A percentile compares a stretch with the other conserved stretches of the same genome.
Conservation (phyloP, 1,140 invertebrate species). For the Lutraria rhynchaena region DNA sequence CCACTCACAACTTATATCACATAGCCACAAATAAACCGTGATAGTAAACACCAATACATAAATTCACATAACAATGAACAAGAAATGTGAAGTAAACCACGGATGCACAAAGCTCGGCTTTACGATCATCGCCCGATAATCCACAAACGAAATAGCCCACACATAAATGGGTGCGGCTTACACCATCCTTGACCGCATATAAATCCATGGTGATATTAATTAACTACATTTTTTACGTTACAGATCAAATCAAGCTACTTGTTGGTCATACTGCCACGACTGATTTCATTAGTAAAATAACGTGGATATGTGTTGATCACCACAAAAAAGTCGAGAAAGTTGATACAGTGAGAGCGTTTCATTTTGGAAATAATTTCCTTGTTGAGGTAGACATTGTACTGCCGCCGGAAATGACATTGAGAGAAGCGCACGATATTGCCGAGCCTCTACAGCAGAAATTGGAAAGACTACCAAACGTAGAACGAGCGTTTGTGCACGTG, state of each 20-base stretch:
- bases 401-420: conserved; percentile 80
- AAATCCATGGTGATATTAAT: too few relatives aligned
- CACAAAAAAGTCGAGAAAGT: conserved; percentile 79
- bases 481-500: conserved; percentile 83
- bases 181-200: too few relatives aligned
- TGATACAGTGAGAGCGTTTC: conserved; percentile 83
- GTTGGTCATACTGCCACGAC: conserved; percentile 79
- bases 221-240: conserved; percentile 10
- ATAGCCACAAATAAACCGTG: too few relatives aligned
- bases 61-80: too few relatives aligned
- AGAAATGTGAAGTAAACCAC: too few relatives aligned
- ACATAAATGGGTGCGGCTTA: too few relatives aligned
- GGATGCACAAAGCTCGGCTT: too few relatives aligned
- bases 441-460: conserved; percentile 82
- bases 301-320: conserved; percentile 81
- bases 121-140: too few relatives aligned
- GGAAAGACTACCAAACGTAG: conserved; percentile 82
- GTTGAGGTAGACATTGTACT: conserved; percentile 82
- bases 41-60: too few relatives aligned
- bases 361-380: conserved; percentile 82
- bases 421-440: conserved; percentile 82
- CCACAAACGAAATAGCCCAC: too few relatives aligned
- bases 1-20: too few relatives aligned
- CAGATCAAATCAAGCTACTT: conserved; percentile 79
- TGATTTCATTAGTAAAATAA: conserved; percentile 79